Evolutionary conservation across 1,140 invertebrate genomes (phyloP), one percentile per base, ranked within the genome.

Genomic region (Trissolcus basalis): DNA sequence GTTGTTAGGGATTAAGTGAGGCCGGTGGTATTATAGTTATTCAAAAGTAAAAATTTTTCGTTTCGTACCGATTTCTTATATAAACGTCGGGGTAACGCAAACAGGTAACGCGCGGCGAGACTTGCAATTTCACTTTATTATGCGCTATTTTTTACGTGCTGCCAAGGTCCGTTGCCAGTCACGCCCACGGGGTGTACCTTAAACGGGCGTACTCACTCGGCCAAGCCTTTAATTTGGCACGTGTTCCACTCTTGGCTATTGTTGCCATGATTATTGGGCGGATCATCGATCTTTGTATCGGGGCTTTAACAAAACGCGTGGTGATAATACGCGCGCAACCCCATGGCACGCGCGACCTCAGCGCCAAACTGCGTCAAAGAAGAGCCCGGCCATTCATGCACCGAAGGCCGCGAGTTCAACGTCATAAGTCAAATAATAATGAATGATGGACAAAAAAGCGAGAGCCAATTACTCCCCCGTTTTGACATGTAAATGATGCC

Each of bases 151-250:
- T 76, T 76, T 70, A 41, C 60, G 36, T 53, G 32, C 63, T 39
- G 10, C 61, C 50, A 71, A 72, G 61, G 67, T 67, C 39, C 73
- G 36, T 70, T 65, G 32, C 36, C 65, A 67, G 69, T 65, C 69
- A 80, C 74, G 78, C 74, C 74, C 61, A 75, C 67, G 50, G 61
- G 63, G 58, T 59, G 58, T 58, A 63, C 60, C 67, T 82, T 80
- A 82, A 83, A 82, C 71, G 68, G 65, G 59, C 74, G 65, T 71
- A 67, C 72, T 70, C 65, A 64, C 65, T 70, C 48, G 41, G 56
- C 80, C 56, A 81, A 82, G 79, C 85, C 84, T 86, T 85, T 84
- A 86, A 86, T 86, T 86, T 86, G 80, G 83, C 83, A 86, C 83
- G 84, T 85, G 81, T 83, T 84, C 80, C 77, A 83, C 81, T 82